A percentile compares a stretch with the other conserved stretches of the same genome.
Evolutionary conservation across 2,113 vertebrate species (phyloP).

Genomic region (Hemicordylus capensis): DNA sequence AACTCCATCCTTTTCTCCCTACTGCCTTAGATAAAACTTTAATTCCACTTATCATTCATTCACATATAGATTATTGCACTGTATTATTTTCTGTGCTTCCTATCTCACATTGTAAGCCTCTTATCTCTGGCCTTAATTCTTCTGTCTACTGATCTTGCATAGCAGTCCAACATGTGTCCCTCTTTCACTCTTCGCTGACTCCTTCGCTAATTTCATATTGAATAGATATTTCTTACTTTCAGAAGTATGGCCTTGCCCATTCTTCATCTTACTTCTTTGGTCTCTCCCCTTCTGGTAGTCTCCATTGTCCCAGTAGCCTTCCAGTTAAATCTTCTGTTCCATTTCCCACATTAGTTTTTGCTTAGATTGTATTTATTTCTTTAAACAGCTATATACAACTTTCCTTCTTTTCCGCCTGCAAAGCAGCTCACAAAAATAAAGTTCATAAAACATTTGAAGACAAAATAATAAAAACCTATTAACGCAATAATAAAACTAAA

Average conservation of each 20-base stretch:
- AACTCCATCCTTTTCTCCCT: background rate
- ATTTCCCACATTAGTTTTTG: too few species aligned
- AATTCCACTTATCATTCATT: background rate
- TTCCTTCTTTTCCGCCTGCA: too few species aligned
- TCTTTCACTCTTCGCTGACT: background rate
- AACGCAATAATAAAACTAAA: too few species aligned
- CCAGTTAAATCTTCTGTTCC: too few species aligned
- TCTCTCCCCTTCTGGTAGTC: background rate
- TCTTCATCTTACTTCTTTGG: background rate
- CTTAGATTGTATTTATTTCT: too few species aligned
- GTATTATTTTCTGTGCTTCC: conserved; percentile 3
- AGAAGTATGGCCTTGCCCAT: background rate
- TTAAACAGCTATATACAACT: too few species aligned
- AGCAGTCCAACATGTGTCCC: background rate
- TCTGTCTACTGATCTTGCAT: background rate
- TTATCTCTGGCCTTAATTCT: conserved; percentile 8
- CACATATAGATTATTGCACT: conserved; percentile 9
- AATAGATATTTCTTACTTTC: background rate
- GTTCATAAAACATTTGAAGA: too few species aligned
- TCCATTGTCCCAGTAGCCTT: background rate
- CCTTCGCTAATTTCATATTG: background rate
- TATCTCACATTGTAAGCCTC: conserved; percentile 9
- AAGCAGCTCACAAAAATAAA: too few species aligned
- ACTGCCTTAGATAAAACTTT: background rate
- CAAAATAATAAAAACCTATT: too few species aligned